Conservation (phyloP, 2,113 vertebrate species). For the Indri indri region DNA sequence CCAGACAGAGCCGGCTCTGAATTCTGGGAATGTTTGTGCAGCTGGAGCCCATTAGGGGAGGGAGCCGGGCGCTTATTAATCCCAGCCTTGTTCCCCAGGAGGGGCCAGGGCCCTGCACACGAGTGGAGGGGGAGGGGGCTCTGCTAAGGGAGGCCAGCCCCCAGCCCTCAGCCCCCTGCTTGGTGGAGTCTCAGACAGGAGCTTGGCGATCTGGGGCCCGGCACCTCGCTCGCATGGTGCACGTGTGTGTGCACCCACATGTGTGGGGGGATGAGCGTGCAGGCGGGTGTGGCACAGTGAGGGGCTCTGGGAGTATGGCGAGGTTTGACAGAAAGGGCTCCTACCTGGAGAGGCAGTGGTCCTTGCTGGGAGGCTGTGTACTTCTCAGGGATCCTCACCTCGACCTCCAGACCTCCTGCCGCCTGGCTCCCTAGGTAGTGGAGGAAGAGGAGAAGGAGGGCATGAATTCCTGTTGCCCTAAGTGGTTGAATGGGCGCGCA, state of each 20-base stretch:
- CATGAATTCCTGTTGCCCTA: neutral
- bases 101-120: constrained; percentile 64
- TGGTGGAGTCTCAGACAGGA: constrained; percentile 10
- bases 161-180: constrained; percentile 47
- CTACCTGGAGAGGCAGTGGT: neutral
- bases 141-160: neutral
- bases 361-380: neutral
- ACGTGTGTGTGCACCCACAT: neutral
- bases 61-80: constrained; percentile 79
- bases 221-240: neutral
- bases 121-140: constrained; percentile 39
- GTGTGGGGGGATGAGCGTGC: neutral
- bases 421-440: neutral
- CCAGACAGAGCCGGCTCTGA: constrained; percentile 80
- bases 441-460: neutral
- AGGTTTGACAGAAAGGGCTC: constrained; percentile 6
- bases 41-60: constrained; percentile 84
- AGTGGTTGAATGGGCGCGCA: neutral
- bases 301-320: neutral
- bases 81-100: constrained; percentile 77
- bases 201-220: neutral
- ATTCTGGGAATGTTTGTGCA: constrained; percentile 85
- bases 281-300: neutral
- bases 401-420: neutral
- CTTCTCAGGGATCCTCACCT: neutral